Evolutionary conservation across 2,113 vertebrate species (phyloP).

Genomic region (Chitala chitala): DNA sequence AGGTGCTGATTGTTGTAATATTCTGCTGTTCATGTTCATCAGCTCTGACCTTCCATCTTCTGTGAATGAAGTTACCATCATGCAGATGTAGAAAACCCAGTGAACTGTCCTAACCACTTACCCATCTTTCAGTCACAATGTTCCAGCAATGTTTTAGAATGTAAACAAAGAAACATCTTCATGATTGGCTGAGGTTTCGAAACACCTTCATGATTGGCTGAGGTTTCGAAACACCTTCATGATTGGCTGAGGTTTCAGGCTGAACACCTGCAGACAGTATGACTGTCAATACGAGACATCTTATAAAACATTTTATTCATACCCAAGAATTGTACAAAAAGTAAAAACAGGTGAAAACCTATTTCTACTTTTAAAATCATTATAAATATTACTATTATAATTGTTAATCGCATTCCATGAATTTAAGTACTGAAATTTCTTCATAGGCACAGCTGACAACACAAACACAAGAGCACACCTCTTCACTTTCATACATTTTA

Average conservation of each 20-base stretch:
- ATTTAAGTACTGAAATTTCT: slow-evolving; percentile 42
- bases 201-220: neutral
- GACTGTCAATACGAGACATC: slow-evolving; percentile 30
- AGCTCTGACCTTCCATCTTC: neutral
- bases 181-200: neutral
- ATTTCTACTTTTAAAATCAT: slow-evolving; percentile 63
- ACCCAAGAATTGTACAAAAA: slow-evolving; percentile 50
- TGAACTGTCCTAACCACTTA: neutral
- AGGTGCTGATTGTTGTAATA: neutral
- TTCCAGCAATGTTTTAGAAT: too few species aligned
- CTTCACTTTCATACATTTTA: slow-evolving; percentile 10
- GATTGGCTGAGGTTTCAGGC: neutral
- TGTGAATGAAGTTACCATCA: neutral
- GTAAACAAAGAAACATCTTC: neutral
- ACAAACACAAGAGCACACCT: neutral
- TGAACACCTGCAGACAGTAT: slow-evolving; percentile 13
- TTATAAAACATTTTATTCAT: slow-evolving; percentile 56
- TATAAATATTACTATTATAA: slow-evolving; percentile 69
- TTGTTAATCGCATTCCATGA: slow-evolving; percentile 47
- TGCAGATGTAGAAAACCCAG: neutral
- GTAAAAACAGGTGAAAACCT: slow-evolving; percentile 48
- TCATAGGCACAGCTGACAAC: slow-evolving; percentile 25
- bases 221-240: neutral
- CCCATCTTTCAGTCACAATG: neutral
- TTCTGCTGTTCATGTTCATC: neutral